Base-by-base conservation (phyloP, 2,888 invertebrate species). In the Drosophila anomelani region DNA sequence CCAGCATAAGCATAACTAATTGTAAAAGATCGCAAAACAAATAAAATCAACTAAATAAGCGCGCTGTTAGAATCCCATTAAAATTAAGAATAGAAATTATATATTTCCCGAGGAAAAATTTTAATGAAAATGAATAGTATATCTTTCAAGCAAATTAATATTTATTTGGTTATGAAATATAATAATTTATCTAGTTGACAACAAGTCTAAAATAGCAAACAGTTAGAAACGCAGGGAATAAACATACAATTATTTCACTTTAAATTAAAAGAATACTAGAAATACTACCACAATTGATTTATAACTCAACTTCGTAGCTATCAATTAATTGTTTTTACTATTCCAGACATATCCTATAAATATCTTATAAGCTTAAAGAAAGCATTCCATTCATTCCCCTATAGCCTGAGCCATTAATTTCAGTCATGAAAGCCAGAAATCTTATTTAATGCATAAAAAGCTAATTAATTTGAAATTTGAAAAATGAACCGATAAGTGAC, bases 1-100 rank as follows among this genome's bases (percentile, higher is more conserved):
- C 72, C 61, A 36, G 39, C 73, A 46, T 61, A 58, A 49, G 49
- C 47, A 66, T 51, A 63, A 36, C 56, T 38, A 54, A 72, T 59
- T 72, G 39, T 29, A 3, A 34, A 10, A 46, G 46, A 59, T 47
- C 39, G 15, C 46, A 57, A 41, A 32, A 23, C 6, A 34, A 66
- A 38, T 34, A 2, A 12, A 39, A 1, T 5, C 7, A 67, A 38
- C 26, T 54, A 39, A 46, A 34, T 26, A 43, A 43, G 36, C 29
- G 17, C 6, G 36, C 26, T 26, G n/a, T n/a, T 34, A 49, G 6
- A 17, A 26, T 7, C 17, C 36, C 3, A 6, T 17, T 62, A 47
- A 60, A 39, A 13, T 38, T 13, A 49, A 59, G 34, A 51, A 51
- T 34, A 58, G 47, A 29, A 26, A 13, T 20, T 10, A 26, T 58